phyloP scores from a whole-genome alignment of 2,113 vertebrate species.

The Eretmochelys imbricata region DNA sequence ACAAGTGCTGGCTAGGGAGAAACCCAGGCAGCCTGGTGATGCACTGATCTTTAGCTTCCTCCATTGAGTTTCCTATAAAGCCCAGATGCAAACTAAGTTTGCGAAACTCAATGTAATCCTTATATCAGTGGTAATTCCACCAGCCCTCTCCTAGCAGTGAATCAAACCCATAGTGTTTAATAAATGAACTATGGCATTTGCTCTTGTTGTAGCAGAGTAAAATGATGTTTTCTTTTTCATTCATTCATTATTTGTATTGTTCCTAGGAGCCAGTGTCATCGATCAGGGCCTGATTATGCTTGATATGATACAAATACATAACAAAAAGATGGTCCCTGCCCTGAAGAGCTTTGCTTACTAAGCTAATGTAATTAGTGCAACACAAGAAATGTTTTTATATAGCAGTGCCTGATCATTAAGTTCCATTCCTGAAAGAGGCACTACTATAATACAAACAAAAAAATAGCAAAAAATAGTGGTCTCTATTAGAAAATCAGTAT shows the following conservation, averaged over 20 bases:
- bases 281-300: not conserved
- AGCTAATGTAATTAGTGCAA: not conserved
- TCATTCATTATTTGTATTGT: not conserved
- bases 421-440: not conserved
- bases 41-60: not conserved
- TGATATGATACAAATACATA: no score
- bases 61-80: not conserved
- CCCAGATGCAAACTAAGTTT: not conserved
- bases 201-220: not conserved
- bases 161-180: not conserved
- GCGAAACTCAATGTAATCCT: not conserved
- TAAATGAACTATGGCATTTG: not conserved
- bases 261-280: not conserved
- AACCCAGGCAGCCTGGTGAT: not conserved
- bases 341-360: fast-evolving
- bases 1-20: not conserved
- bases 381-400: not conserved
- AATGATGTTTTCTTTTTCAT: not conserved
- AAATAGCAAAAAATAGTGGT: fast-evolving
- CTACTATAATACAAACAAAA: conserved; percentile 46
- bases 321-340: not conserved
- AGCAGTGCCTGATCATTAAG: not conserved
- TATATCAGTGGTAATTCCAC: not conserved
- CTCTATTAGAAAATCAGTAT: not conserved
- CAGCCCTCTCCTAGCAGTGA: not conserved